Base-by-base conservation (phyloP, 1,140 invertebrate genomes). In the Drosophila asahinai region DNA sequence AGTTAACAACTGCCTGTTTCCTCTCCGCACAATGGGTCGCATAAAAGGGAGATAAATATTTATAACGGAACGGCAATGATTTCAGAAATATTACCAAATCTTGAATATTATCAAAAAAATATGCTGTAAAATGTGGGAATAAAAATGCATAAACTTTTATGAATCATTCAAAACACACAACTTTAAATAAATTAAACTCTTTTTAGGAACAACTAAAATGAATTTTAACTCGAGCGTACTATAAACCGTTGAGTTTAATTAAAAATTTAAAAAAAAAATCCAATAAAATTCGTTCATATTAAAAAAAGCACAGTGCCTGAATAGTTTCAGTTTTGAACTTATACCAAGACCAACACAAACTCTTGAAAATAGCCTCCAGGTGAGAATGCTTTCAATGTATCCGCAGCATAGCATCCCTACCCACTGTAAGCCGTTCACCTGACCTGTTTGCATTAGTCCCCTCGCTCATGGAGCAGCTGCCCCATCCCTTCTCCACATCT, bases 1-100 rank as follows among this genome's bases (percentile, higher is more conserved):
- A 90, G 86, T 90, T 89, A 86, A 89, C 81, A 90, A 89, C 86
- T 89, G 86, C 55, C 74, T 77, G 59, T 80, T 86, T 87, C 83
- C 83, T 48, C 59, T 48, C 40, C 19, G 66, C 75, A 77, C 75
- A 68, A 59, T 79, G 76, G 64, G 51, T 45, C 22, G 22, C 45
- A 52, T 47, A 30, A 68, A 47, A 25, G 27, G 0, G 40, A 30
- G 11, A 38, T 71, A 54, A 45, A 64, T 47, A 11, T 17, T 74
- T 59, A 65, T 14, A 33, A n/a, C 11, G 15, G 17, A 12, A 40
- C 15, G 36, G 19, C 36, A 33, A 45, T 62, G 22, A 43, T 30
- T 65, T 7, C 12, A 11, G 40, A 12, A 14, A 22, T 43, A 43
- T 17, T 33, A 33, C 17, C 17, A 22, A 3, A 27, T 19, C 14